These are phyloP conservation scores for Tricholauxania praeusta DNA, from an alignment of 2,888 invertebrate species.

Conservation along the genomic window DNA sequence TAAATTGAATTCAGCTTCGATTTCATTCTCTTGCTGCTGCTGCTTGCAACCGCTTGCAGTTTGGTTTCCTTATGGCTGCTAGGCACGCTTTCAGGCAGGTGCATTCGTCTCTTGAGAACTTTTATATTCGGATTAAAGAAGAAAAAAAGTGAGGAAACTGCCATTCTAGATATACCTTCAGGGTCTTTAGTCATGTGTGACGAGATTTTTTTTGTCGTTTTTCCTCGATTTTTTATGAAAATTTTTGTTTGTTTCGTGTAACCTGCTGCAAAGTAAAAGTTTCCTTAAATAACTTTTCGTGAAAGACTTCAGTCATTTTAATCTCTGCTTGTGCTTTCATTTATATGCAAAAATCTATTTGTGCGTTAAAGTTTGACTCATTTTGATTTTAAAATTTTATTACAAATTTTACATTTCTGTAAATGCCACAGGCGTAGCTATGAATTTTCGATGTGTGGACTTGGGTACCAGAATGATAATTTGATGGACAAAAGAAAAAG, in stretches of 20 bases:
- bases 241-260: neutral
- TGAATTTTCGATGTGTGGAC: too few species aligned
- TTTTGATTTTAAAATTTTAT: too few species aligned
- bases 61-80: neutral
- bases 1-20: constrained; percentile 29
- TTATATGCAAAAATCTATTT: too few species aligned
- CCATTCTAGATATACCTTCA: constrained; percentile 8
- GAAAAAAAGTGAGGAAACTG: neutral
- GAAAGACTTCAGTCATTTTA: too few species aligned
- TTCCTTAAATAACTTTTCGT: neutral
- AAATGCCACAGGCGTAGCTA: too few species aligned
- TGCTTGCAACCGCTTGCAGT: neutral
- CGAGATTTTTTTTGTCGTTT: constrained; percentile 8
- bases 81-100: neutral
- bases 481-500: too few species aligned
- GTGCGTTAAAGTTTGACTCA: too few species aligned
- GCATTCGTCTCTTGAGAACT: neutral
- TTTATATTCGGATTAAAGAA: neutral
- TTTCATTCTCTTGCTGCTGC: neutral
- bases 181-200: constrained; percentile 21
- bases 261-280: constrained; percentile 16
- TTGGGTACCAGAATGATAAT: too few species aligned
- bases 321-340: too few species aligned
- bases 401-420: too few species aligned
- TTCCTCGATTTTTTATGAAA: neutral